A percentile compares a stretch with the other conserved stretches of the same genome.
Conservation (phyloP, 2,888 invertebrate genomes). For the Mongoloraphidia duomilia region DNA sequence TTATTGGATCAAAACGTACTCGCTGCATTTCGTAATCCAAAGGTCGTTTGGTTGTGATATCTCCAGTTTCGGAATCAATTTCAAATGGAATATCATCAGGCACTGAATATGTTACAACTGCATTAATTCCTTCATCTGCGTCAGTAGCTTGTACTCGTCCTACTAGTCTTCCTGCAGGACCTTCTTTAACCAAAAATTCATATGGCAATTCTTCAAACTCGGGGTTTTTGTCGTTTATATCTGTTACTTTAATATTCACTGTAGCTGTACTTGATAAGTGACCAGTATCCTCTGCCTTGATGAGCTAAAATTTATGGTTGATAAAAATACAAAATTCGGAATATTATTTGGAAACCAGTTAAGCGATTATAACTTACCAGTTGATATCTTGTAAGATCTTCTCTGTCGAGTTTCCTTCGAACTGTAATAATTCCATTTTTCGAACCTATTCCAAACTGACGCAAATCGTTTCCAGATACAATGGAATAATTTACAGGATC, state of each 20-base stretch:
- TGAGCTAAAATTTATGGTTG: conserved; percentile 36
- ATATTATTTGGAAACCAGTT: not conserved
- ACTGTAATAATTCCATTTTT: conserved; percentile 82
- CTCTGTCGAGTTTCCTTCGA: conserved; percentile 70
- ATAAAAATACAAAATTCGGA: not conserved
- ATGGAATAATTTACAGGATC: conserved; percentile 76
- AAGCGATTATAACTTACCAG: conserved; percentile 38
- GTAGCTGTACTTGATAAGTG: conserved; percentile 68
- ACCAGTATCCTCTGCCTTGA: conserved; percentile 77
- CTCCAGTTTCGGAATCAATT: conserved; percentile 65
- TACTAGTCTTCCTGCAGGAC: conserved; percentile 41
- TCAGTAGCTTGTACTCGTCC: conserved; percentile 77
- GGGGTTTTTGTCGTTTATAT: conserved; percentile 85
- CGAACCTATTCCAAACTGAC: conserved; percentile 74
- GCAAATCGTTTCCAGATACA: conserved; percentile 75
- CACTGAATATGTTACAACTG: conserved; percentile 63
- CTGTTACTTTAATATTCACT: conserved; percentile 77
- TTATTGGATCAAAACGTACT: conserved; percentile 31
- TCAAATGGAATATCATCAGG: conserved; percentile 65
- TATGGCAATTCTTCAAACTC: conserved; percentile 74
- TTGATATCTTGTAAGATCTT: conserved; percentile 78
- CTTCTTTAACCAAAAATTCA: conserved; percentile 68
- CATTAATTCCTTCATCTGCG: conserved; percentile 74
- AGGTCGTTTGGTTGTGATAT: conserved; percentile 56
- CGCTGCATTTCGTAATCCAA: conserved; percentile 73